Conservation (phyloP, 2,797 vertebrate genomes). For the Euthynnus affinis region DNA sequence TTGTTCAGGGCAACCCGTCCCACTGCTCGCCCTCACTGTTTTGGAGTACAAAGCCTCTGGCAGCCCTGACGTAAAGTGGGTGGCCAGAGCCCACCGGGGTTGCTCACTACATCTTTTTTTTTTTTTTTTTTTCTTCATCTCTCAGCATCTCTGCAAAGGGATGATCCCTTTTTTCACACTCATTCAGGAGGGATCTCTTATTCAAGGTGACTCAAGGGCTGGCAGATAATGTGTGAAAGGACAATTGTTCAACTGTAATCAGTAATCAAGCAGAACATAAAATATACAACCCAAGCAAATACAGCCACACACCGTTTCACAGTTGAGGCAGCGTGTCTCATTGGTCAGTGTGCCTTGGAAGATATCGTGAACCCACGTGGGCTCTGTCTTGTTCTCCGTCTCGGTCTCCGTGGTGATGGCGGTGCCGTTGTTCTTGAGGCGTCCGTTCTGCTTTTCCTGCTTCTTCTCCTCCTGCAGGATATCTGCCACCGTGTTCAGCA, state of each 20-base stretch:
- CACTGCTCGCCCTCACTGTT: conserved; percentile 11
- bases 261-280: neutral
- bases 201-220: neutral
- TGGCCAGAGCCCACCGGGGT: conserved; percentile 28
- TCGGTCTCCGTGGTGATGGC: conserved; percentile 83
- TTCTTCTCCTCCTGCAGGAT: conserved; percentile 98
- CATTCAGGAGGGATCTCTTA: conserved; percentile 15
- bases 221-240: neutral
- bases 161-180: conserved; percentile 31
- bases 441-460: conserved; percentile 96
- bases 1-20: conserved; percentile 63
- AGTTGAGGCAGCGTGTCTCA: conserved; percentile 99
- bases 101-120: neutral
- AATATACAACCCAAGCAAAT: neutral
- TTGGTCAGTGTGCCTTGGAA: conserved; percentile 99
- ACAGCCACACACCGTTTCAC: conserved; percentile 92
- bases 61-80: conserved; percentile 45
- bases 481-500: conserved; percentile 98
- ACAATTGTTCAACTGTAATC: neutral
- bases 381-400: conserved; percentile 90
- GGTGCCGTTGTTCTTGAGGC: conserved; percentile 94
- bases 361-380: conserved; percentile 98
- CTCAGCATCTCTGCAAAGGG: conserved; percentile 37
- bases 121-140: neutral
- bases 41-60: conserved; percentile 55